Percentiles rank a stretch among this genome's conserved stretches.
These are phyloP conservation scores for Rhodinocichla rosea DNA, from an alignment of 2,113 vertebrate species.

Conservation along the genomic window DNA sequence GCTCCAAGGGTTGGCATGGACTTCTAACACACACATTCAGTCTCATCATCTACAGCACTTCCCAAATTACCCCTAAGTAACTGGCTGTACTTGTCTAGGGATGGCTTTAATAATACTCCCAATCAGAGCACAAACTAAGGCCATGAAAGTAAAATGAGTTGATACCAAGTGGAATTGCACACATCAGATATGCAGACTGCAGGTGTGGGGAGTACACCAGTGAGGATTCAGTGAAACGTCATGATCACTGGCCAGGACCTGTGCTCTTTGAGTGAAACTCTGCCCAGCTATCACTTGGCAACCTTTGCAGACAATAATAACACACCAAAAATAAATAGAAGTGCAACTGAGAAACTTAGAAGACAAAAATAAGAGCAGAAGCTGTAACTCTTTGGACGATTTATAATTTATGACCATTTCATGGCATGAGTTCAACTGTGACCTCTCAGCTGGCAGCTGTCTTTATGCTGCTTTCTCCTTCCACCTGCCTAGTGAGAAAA, in stretches of 20 bases:
- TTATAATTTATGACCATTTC: slow-evolving; percentile 79
- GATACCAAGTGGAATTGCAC: background rate
- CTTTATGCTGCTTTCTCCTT: slow-evolving; percentile 66
- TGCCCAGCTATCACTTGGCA: background rate
- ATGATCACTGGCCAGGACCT: background rate
- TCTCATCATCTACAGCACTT: background rate
- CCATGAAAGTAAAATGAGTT: background rate
- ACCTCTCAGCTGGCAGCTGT: slow-evolving; percentile 78
- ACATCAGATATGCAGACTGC: fast-evolving
- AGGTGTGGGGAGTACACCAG: background rate
- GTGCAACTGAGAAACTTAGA: slow-evolving; percentile 51
- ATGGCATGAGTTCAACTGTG: slow-evolving; percentile 74
- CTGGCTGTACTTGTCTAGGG: background rate
- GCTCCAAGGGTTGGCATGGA: background rate
- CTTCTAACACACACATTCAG: background rate
- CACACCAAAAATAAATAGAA: slow-evolving; percentile 73
- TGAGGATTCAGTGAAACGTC: background rate
- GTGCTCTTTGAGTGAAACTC: background rate
- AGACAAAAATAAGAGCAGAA: slow-evolving; percentile 65
- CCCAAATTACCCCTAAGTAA: background rate
- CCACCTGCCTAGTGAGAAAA: slow-evolving; percentile 77
- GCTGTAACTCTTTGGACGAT: slow-evolving; percentile 66
- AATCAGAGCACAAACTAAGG: background rate
- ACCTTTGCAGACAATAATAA: slow-evolving; percentile 4
- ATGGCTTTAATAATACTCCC: background rate